phyloP scores from a whole-genome alignment of 2,888 invertebrate species.

The Sericinus montela region DNA sequence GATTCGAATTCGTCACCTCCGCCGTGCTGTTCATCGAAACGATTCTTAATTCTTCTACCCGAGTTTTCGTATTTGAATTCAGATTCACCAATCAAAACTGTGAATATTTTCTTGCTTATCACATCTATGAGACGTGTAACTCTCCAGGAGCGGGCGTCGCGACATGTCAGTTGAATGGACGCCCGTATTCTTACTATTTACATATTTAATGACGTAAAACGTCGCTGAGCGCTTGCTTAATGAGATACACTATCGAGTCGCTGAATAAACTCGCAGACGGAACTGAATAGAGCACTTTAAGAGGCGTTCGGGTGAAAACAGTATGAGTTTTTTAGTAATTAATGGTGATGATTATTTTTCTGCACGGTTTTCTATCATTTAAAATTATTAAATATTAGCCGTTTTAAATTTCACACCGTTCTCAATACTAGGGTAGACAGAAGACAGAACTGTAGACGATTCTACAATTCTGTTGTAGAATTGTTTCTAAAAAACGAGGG shows the following conservation, averaged over 20 bases:
- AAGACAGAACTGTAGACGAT: too few species aligned
- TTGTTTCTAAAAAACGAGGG: too few species aligned
- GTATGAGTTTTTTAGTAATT: slow-evolving; percentile 16
- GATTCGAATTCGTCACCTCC: too few species aligned
- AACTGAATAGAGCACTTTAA: slow-evolving; percentile 19
- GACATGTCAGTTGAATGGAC: slow-evolving; percentile 70
- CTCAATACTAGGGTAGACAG: too few species aligned
- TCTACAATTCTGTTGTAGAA: too few species aligned
- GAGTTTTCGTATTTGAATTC: too few species aligned
- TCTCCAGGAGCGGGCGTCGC: slow-evolving; percentile 45
- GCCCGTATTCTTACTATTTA: slow-evolving; percentile 70
- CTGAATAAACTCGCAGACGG: slow-evolving; percentile 27
- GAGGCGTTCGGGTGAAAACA: slow-evolving; percentile 9
- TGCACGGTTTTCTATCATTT: slow-evolving; percentile 3
- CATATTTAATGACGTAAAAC: slow-evolving; percentile 73
- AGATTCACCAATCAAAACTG: too few species aligned
- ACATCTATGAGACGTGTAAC: slow-evolving; percentile 36
- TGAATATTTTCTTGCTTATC: too few species aligned
- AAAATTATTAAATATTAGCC: slow-evolving; percentile 11
- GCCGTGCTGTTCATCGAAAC: too few species aligned
- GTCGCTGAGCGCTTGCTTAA: slow-evolving; percentile 55
- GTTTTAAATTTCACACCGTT: not conserved
- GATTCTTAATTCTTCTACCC: too few species aligned
- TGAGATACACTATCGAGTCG: slow-evolving; percentile 60
- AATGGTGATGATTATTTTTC: slow-evolving; percentile 15